A percentile compares a stretch with the other conserved stretches of the same genome.
Evolutionary conservation across 2,888 invertebrate genomes (phyloP).

Genomic region (Nemotelus nigrinus): DNA sequence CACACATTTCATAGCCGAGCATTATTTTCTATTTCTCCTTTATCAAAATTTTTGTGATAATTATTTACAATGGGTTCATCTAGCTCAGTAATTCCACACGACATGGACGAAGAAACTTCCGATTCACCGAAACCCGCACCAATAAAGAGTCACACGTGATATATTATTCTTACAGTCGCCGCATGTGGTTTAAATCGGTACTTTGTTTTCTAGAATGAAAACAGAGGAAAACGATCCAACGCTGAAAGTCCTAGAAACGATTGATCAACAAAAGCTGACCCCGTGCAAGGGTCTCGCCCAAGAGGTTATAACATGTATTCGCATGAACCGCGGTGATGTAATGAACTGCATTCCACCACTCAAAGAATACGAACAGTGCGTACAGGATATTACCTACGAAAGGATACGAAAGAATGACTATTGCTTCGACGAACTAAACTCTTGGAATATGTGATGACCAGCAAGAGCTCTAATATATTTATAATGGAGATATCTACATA

Average conservation of each 20-base stretch:
- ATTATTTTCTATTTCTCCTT: too few relatives aligned
- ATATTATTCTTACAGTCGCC: neutral
- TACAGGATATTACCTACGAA: slow-evolving; percentile 23
- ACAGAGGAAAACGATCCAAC: neutral
- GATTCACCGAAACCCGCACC: neutral
- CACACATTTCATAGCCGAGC: too few relatives aligned
- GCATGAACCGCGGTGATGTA: slow-evolving; percentile 12
- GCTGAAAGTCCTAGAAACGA: neutral
- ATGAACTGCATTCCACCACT: slow-evolving; percentile 23
- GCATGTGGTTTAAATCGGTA: neutral
- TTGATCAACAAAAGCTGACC: slow-evolving; percentile 10
- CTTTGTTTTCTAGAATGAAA: neutral
- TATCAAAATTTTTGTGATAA: too few relatives aligned
- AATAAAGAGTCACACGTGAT: neutral
- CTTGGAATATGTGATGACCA: slow-evolving; percentile 11
- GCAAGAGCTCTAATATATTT: neutral
- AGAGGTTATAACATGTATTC: neutral
- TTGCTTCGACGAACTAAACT: neutral
- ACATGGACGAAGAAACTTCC: neutral
- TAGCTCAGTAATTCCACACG: neutral
- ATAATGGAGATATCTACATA: too few relatives aligned
- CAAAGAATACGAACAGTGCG: slow-evolving; percentile 18
- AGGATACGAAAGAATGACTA: slow-evolving; percentile 17
- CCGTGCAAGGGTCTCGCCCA: slow-evolving; percentile 8
- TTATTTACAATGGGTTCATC: neutral